phyloP scores from a whole-genome alignment of 2,888 invertebrate species.

The Clostera curtula region DNA sequence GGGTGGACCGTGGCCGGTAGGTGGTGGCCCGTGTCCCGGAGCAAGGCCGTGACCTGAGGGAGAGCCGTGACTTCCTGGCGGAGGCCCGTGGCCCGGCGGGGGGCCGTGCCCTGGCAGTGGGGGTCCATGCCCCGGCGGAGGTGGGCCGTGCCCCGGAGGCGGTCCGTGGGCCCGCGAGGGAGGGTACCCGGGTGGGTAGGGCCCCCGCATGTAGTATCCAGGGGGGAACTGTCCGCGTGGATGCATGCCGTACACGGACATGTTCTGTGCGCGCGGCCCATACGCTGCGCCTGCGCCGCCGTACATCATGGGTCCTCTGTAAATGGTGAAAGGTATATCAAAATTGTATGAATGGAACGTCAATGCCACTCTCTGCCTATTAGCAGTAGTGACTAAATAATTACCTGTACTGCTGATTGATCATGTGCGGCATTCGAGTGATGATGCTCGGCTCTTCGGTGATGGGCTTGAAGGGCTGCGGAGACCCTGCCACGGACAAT shows the following conservation, averaged over 20 bases:
- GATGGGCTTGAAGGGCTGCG: conserved; percentile 66
- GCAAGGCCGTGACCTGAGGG: conserved; percentile 7
- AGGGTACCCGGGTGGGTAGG: too few relatives aligned
- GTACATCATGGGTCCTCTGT: conserved; percentile 63
- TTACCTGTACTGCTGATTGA: conserved; percentile 66
- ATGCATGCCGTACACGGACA: conserved; percentile 34
- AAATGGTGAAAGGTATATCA: not conserved
- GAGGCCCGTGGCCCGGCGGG: conserved; percentile 3
- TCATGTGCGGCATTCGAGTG: conserved; percentile 69
- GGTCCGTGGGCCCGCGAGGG: conserved; percentile 37
- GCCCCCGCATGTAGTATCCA: conserved; percentile 41
- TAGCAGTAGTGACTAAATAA: too few relatives aligned
- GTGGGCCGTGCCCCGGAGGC: conserved; percentile 9
- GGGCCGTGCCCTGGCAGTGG: conserved; percentile 14
- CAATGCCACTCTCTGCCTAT: conserved; percentile 2
- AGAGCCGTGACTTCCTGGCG: conserved; percentile 7
- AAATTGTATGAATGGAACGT: conserved; percentile 1
- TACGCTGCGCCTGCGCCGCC: conserved; percentile 36
- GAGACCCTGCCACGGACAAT: conserved; percentile 67
- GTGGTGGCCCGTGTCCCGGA: conserved; percentile 13
- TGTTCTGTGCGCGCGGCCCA: conserved; percentile 38
- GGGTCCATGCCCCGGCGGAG: conserved; percentile 24
- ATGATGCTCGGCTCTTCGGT: conserved; percentile 67
- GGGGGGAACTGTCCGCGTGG: conserved; percentile 37
- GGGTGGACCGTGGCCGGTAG: conserved; percentile 28